Evolutionary conservation across 2,797 vertebrate species (phyloP).

Genomic region (Amblyopsis hoosieri): DNA sequence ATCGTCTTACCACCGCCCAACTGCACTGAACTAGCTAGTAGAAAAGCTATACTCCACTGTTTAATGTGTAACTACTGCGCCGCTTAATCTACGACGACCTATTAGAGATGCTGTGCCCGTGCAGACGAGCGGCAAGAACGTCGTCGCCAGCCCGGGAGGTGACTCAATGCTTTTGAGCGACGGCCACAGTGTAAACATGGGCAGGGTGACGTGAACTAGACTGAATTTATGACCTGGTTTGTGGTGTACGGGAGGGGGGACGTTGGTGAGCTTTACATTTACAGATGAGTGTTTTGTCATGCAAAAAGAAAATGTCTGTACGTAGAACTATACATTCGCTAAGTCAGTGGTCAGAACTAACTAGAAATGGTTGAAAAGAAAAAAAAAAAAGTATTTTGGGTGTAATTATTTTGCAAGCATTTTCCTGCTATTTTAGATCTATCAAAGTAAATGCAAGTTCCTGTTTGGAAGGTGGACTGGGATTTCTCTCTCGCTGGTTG

Average conservation of each 20-base stretch:
- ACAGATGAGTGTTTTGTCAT: slow-evolving; percentile 35
- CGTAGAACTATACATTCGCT: slow-evolving; percentile 40
- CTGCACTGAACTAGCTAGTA: slow-evolving; percentile 77
- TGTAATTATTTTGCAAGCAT: slow-evolving; percentile 35
- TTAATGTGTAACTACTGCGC: slow-evolving; percentile 75
- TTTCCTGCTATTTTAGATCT: slow-evolving; percentile 40
- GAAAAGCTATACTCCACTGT: slow-evolving; percentile 77
- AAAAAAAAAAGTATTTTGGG: slow-evolving; percentile 22
- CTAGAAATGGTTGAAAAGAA: slow-evolving; percentile 21
- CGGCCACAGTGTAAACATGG: slow-evolving; percentile 31
- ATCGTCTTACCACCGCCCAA: slow-evolving; percentile 39
- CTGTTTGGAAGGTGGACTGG: slow-evolving; percentile 32
- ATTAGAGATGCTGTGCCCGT: slow-evolving; percentile 55
- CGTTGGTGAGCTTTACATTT: slow-evolving; percentile 3
- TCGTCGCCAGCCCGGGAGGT: slow-evolving; percentile 42
- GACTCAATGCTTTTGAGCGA: slow-evolving; percentile 36
- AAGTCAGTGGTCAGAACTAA: slow-evolving; percentile 28
- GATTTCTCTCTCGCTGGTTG: slow-evolving; percentile 36
- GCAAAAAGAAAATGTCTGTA: slow-evolving; percentile 72
- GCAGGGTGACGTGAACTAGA: slow-evolving; percentile 76
- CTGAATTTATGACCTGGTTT: slow-evolving; percentile 77
- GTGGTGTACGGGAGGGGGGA: slow-evolving; percentile 29
- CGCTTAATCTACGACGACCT: slow-evolving; percentile 71
- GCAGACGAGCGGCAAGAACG: slow-evolving; percentile 40
- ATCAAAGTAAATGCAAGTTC: slow-evolving; percentile 31